These are phyloP conservation scores for Apeira syringaria DNA, from an alignment of 2,888 invertebrate genomes.

Conservation along the genomic window DNA sequence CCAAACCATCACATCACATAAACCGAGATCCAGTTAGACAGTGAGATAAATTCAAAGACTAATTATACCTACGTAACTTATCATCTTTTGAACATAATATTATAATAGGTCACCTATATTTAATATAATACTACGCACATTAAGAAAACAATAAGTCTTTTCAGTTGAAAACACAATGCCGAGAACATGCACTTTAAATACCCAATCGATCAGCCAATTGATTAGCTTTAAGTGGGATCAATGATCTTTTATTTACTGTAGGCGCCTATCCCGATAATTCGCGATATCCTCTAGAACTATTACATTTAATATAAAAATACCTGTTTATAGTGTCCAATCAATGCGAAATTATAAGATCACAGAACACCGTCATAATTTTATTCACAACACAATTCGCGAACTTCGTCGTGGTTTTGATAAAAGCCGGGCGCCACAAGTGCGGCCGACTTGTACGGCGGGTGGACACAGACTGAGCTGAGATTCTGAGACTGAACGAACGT, in stretches of 20 bases:
- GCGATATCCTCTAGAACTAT: conserved; percentile 40
- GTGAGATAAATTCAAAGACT: too few species aligned
- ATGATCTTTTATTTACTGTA: conserved; percentile 60
- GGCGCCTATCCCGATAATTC: conserved; percentile 53
- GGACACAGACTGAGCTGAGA: conserved; percentile 50
- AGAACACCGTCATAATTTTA: conserved; percentile 48
- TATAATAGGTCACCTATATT: too few species aligned
- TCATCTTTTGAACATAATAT: too few species aligned
- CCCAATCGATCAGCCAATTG: conserved; percentile 62
- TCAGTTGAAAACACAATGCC: conserved; percentile 35
- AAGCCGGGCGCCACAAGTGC: conserved; percentile 7
- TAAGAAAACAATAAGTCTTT: too few species aligned
- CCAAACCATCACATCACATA: conserved; percentile 8
- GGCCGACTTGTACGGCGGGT: conserved; percentile 41
- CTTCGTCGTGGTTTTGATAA: conserved; percentile 20
- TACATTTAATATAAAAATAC: conserved; percentile 27
- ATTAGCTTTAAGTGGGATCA: conserved; percentile 73
- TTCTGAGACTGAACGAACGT: conserved; percentile 13
- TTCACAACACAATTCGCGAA: conserved; percentile 51
- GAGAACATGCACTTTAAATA: conserved; percentile 51
- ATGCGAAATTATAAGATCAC: conserved; percentile 25
- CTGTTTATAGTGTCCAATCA: conserved; percentile 32
- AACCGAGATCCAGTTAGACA: too few species aligned
- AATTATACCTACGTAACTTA: too few species aligned
- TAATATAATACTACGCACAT: too few species aligned